Base-by-base conservation (phyloP, 2,888 invertebrate genomes). In the Trisateles emortualis region DNA sequence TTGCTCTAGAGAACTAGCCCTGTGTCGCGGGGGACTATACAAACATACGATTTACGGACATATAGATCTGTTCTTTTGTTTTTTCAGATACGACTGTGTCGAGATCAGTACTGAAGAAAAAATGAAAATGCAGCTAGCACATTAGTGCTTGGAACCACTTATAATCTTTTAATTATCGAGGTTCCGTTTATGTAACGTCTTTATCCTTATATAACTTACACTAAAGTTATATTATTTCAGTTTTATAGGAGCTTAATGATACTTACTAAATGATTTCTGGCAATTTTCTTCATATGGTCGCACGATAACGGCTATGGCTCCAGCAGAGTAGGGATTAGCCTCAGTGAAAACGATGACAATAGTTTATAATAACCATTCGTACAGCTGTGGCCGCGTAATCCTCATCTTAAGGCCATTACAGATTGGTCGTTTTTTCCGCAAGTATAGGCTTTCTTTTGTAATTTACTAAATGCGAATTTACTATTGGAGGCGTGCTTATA, bases 311-410 rank as follows among this genome's bases (percentile, higher is more conserved):
- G 52, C 64, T 57, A 59, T 6, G 40, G 45, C 48, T 38, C 40
- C 19, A 59, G 40, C 32, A 54, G 50, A 68, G 46, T 41, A 36
- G 50, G 48, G 16, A 64, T 64, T 48, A 55, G 47, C 59, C 52
- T 47, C 19, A 39, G 19, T 19, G 14, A 16, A 13, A 30, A 38
- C 14, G 38, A 39, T 38, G 24, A 26, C 22, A 13, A 39, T 47
- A 47, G 47, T 47, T 47, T 47, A 47, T 47, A 47, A 47, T 47
- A 47, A 47, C 39, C 46, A 17, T 46, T 46, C 60, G 40, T 50
- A 53, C 66, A 66, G 69, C 66, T 66, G 66, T 54, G 60, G 47
- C 50, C 19, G 50, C 51, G 46, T 65, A 69, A 59, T 64, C 56
- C 53, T 42, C 47, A 53, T 50, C 53, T 57, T 59, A 57, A 26